Conservation (phyloP, 2,113 vertebrate genomes). For the Mellivora capensis region DNA sequence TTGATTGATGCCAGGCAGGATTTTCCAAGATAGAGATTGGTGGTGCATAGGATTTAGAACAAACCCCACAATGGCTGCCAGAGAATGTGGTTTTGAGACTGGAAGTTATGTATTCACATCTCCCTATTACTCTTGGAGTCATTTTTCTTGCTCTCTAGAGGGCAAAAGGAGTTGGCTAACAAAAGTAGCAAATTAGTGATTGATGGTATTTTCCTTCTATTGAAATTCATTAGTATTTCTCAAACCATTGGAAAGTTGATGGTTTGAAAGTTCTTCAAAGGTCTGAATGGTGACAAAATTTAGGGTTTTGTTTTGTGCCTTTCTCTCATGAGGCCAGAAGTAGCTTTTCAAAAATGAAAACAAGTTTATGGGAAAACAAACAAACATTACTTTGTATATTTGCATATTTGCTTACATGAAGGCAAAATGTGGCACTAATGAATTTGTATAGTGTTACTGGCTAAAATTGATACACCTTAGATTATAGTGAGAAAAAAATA, state of each 20-base stretch:
- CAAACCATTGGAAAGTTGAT: not conserved
- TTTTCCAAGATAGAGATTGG: constrained; percentile 55
- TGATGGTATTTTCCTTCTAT: not conserved
- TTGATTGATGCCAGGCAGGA: constrained; percentile 27
- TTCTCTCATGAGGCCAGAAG: not conserved
- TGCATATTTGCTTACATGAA: not conserved
- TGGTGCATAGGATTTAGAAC: constrained; percentile 42
- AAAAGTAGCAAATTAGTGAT: constrained; percentile 27
- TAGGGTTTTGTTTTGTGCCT: not conserved
- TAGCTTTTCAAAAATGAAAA: not conserved
- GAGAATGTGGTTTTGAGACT: constrained; percentile 46
- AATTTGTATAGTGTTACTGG: not conserved
- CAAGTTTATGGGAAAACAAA: not conserved
- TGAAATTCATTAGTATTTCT: constrained; percentile 37
- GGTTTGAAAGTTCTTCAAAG: constrained; percentile 17
- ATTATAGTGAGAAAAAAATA: not conserved
- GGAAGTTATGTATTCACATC: constrained; percentile 21
- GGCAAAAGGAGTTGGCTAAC: constrained; percentile 20
- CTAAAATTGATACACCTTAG: not conserved
- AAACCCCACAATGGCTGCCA: constrained; percentile 22
- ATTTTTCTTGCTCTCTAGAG: constrained; percentile 6
- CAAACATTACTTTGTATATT: not conserved
- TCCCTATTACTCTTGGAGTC: constrained; percentile 45
- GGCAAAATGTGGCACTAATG: not conserved
- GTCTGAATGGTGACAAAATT: not conserved